These are phyloP conservation scores for Chloroceryle inda DNA, from an alignment of 2,797 vertebrate genomes.

Conservation along the genomic window DNA sequence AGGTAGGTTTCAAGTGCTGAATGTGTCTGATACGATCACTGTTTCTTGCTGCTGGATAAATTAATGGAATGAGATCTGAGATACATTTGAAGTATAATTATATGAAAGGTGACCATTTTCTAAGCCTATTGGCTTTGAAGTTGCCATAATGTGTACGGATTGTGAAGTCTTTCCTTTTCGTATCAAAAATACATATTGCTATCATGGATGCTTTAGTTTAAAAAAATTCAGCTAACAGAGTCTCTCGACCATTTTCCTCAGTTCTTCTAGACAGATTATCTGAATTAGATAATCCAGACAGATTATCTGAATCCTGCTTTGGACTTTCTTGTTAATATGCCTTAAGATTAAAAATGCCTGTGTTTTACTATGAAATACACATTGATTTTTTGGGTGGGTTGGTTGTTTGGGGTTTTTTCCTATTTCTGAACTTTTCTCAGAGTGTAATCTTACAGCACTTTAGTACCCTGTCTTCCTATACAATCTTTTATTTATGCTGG, in stretches of 20 bases:
- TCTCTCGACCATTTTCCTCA: background rate
- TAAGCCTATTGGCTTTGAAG: background rate
- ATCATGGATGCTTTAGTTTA: background rate
- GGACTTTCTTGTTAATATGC: background rate
- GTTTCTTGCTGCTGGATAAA: background rate
- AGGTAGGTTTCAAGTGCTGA: conserved; percentile 80
- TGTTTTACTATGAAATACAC: background rate
- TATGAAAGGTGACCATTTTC: background rate
- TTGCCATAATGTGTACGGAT: accelerated
- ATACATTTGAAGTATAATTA: background rate
- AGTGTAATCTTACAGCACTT: background rate
- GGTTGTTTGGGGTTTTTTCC: too few relatives aligned
- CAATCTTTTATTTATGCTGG: background rate
- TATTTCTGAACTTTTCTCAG: background rate
- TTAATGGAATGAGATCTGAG: background rate
- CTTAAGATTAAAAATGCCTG: background rate
- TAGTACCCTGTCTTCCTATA: background rate
- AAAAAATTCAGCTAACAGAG: background rate
- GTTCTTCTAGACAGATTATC: background rate
- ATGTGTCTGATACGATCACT: background rate
- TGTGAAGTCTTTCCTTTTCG: background rate
- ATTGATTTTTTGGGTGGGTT: background rate
- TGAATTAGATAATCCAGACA: background rate
- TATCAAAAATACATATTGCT: background rate
- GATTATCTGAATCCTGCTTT: background rate